These are phyloP conservation scores for Embidobia sp. DNA, from an alignment of 2,888 invertebrate genomes.

Conservation along the genomic window DNA sequence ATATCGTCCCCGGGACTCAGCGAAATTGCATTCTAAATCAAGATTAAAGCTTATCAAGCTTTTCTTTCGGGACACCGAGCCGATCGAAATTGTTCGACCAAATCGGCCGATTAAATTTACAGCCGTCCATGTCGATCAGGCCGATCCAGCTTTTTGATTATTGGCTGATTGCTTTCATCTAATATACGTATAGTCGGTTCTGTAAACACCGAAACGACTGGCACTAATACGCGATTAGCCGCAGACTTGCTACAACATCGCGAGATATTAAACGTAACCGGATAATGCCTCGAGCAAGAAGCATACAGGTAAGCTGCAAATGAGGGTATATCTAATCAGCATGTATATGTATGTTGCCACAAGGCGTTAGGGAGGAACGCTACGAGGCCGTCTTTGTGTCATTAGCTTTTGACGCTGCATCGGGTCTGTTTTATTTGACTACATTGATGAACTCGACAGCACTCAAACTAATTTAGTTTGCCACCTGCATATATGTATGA, in stretches of 20 bases:
- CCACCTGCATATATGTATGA: background rate
- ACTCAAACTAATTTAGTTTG: conserved; percentile 1
- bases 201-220: conserved; percentile 11
- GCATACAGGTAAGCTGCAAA: conserved; percentile 28
- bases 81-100: no score
- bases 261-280: conserved; percentile 49
- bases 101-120: no score
- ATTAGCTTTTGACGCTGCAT: conserved; percentile 78
- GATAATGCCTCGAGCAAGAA: conserved; percentile 51
- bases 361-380: conserved; percentile 44
- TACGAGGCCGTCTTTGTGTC: conserved; percentile 77
- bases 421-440: conserved; percentile 61
- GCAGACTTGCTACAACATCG: conserved; percentile 36
- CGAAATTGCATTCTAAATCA: conserved; percentile 54
- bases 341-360: conserved; percentile 51
- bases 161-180: conserved; percentile 21
- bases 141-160: conserved; percentile 30
- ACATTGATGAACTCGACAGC: conserved; percentile 28
- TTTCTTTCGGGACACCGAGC: conserved; percentile 17
- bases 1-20: conserved; percentile 20
- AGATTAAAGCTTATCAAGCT: conserved; percentile 34
- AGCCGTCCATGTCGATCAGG: no score
- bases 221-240: conserved; percentile 37
- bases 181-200: conserved; percentile 1
- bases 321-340: conserved; percentile 52